Evolutionary conservation across 1,140 invertebrate genomes (phyloP).

Genomic region (Semibalanus balanoides): DNA sequence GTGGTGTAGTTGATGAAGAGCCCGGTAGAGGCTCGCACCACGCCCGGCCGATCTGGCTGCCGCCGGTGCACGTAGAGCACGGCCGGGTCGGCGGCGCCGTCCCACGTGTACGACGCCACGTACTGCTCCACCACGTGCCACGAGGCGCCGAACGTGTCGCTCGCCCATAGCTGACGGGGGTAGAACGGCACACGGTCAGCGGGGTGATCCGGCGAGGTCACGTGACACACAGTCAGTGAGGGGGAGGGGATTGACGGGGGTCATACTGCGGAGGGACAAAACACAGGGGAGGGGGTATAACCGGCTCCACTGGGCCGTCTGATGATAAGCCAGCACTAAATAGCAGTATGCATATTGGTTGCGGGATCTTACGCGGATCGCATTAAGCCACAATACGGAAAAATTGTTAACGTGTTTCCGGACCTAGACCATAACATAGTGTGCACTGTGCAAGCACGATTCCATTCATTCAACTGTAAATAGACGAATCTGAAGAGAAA

Average conservation of each 20-base stretch:
- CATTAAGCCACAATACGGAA: too few relatives aligned
- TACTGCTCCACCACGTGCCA: conserved; percentile 50
- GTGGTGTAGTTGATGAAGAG: conserved; percentile 34
- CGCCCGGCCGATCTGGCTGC: conserved; percentile 43
- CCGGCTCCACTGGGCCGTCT: too few relatives aligned
- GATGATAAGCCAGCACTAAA: too few relatives aligned
- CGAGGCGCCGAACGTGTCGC: conserved; percentile 51
- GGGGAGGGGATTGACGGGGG: background rate
- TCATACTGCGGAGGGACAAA: background rate
- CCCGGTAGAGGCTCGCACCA: conserved; percentile 39
- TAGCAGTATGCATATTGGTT: too few relatives aligned
- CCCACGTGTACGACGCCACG: conserved; percentile 64
- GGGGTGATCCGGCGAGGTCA: too few relatives aligned
- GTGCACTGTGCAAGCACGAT: too few relatives aligned
- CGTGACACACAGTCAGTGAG: conserved; percentile 22
- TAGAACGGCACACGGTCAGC: too few relatives aligned
- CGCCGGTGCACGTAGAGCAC: conserved; percentile 52
- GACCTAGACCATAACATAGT: too few relatives aligned
- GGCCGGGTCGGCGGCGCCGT: conserved; percentile 29
- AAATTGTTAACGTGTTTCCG: too few relatives aligned
- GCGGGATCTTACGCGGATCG: too few relatives aligned
- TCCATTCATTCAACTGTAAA: too few relatives aligned
- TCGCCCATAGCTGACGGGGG: conserved; percentile 65
- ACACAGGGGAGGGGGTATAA: background rate
- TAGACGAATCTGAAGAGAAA: too few relatives aligned